Conservation (phyloP, 2,113 vertebrate species). For the Clarias magur region DNA sequence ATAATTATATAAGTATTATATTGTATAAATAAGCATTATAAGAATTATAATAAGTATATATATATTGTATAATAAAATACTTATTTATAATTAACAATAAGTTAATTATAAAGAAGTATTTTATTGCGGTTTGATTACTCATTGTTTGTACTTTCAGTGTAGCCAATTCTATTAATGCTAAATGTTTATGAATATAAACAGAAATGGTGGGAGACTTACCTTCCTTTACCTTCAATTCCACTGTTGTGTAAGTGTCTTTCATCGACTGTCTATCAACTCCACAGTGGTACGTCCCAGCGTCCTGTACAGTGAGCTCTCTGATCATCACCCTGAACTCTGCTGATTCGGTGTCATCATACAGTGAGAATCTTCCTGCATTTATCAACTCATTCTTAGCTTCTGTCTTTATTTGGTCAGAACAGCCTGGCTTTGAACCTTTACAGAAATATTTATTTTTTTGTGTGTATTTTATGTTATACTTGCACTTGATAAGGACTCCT, state of each 20-base stretch:
- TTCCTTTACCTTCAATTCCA: not conserved
- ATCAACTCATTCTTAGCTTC: not conserved
- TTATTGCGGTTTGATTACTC: not conserved
- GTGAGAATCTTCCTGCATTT: conserved; percentile 1
- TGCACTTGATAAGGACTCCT: conserved; percentile 14
- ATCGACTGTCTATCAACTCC: rapidly evolving
- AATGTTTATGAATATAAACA: not conserved
- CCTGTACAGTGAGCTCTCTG: conserved; percentile 2
- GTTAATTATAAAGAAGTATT: too few relatives aligned
- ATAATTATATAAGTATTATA: too few relatives aligned
- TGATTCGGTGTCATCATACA: conserved; percentile 13
- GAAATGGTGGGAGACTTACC: not conserved
- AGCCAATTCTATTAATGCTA: too few relatives aligned
- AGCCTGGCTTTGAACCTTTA: not conserved
- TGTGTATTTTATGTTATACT: not conserved
- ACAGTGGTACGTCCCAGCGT: not conserved
- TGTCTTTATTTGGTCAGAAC: not conserved
- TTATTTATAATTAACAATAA: too few relatives aligned
- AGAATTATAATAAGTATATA: too few relatives aligned
- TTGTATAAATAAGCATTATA: too few relatives aligned
- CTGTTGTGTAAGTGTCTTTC: not conserved
- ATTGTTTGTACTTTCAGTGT: not conserved
- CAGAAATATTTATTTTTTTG: not conserved
- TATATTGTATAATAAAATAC: too few relatives aligned
- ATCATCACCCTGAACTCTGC: conserved; percentile 21